phyloP scores from a whole-genome alignment of 2,888 invertebrate genomes.

The Himalopsyche anomala region DNA sequence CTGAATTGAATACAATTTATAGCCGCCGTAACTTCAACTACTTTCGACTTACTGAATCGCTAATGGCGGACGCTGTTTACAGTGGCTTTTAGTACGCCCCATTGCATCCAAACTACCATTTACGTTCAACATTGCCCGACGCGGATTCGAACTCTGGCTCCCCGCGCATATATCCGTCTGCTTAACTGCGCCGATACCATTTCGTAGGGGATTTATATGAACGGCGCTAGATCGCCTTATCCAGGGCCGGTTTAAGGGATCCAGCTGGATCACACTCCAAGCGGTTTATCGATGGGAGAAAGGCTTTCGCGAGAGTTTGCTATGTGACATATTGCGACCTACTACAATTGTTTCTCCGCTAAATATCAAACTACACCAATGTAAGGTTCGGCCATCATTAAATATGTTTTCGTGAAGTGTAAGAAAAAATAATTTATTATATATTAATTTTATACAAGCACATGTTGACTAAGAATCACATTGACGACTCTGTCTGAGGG shows the following conservation, averaged over 20 bases:
- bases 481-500: no score
- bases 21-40: background rate
- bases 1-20: background rate
- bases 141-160: conserved; percentile 38
- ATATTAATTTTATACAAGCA: no score
- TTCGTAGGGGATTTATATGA: conserved; percentile 23
- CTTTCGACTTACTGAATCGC: background rate
- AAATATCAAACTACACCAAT: background rate
- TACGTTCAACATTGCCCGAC: background rate
- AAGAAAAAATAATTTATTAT: no score
- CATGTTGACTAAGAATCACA: no score
- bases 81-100: conserved; percentile 7
- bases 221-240: conserved; percentile 24
- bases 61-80: conserved; percentile 23
- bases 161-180: conserved; percentile 22
- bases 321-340: conserved; percentile 18
- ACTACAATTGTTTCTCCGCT: background rate
- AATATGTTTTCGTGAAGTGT: no score
- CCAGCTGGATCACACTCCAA: conserved; percentile 36
- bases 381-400: no score
- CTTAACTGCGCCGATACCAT: conserved; percentile 22
- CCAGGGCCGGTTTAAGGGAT: conserved; percentile 37
- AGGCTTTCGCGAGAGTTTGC: conserved; percentile 28
- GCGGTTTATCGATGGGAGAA: conserved; percentile 38
- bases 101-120: conserved; percentile 40